These are phyloP conservation scores for Lates calcarifer DNA, from an alignment of 2,113 vertebrate species.

Conservation along the genomic window DNA sequence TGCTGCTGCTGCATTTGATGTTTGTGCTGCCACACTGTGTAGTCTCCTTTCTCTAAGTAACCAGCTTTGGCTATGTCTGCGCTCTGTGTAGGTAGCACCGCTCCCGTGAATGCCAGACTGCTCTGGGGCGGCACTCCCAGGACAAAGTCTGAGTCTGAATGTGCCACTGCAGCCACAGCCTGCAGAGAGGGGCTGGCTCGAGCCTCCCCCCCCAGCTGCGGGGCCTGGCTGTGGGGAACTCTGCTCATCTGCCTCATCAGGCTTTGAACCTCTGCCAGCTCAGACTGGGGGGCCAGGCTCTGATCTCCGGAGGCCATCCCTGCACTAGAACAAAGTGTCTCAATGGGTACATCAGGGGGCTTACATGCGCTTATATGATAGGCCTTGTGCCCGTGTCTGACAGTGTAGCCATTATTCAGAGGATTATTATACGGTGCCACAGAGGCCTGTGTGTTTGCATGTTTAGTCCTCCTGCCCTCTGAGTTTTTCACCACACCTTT, in stretches of 20 bases:
- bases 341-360: slow-evolving; percentile 84
- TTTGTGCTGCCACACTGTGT: slow-evolving; percentile 88
- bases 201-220: slow-evolving; percentile 84
- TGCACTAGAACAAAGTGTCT: slow-evolving; percentile 86
- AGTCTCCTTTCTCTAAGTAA: slow-evolving; percentile 88
- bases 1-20: slow-evolving; percentile 80
- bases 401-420: slow-evolving; percentile 85
- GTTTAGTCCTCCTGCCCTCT: slow-evolving; percentile 94
- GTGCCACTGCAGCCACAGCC: slow-evolving; percentile 78
- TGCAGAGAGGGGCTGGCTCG: slow-evolving; percentile 91
- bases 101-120: slow-evolving; percentile 81
- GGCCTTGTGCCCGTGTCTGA: slow-evolving; percentile 86
- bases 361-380: slow-evolving; percentile 86
- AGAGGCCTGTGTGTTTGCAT: slow-evolving; percentile 88
- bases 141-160: slow-evolving; percentile 79
- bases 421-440: slow-evolving; percentile 90
- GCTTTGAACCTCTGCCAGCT: slow-evolving; percentile 92
- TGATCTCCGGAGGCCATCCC: slow-evolving; percentile 85
- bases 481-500: slow-evolving; percentile 91
- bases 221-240: slow-evolving; percentile 81
- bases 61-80: slow-evolving; percentile 83
- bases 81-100: slow-evolving; percentile 84
- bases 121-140: slow-evolving; percentile 82
- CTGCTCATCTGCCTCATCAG: slow-evolving; percentile 94
- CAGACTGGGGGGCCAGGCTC: slow-evolving; percentile 85